These are phyloP conservation scores for Aquatica leii DNA, from an alignment of 2,888 invertebrate genomes.

Conservation along the genomic window DNA sequence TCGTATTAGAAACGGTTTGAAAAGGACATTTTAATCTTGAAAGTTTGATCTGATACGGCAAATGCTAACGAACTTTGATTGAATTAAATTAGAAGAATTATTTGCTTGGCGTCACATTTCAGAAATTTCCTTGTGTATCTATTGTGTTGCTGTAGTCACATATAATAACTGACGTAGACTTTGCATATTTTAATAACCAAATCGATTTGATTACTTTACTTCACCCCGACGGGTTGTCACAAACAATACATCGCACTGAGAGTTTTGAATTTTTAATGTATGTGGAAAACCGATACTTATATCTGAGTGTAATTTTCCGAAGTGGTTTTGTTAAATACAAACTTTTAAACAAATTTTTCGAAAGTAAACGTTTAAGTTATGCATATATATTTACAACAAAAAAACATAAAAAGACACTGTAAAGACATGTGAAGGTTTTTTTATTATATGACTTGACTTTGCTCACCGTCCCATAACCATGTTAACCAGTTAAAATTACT, in stretches of 20 bases:
- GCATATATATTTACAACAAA: not conserved
- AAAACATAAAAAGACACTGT: too few relatives aligned
- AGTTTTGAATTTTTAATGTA: not conserved
- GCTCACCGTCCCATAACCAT: not conserved
- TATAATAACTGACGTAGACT: constrained; percentile 24
- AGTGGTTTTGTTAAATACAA: not conserved
- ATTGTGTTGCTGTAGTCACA: not conserved
- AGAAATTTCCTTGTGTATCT: too few relatives aligned
- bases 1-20: constrained; percentile 9
- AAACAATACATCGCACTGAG: not conserved
- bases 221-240: constrained; percentile 32
- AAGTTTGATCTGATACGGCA: constrained; percentile 3
- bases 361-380: too few relatives aligned
- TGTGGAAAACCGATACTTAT: not conserved
- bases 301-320: not conserved
- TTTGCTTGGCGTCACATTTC: too few relatives aligned
- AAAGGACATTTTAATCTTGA: constrained; percentile 11
- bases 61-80: not conserved
- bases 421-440: not conserved
- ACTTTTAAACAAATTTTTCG: not conserved
- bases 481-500: not conserved
- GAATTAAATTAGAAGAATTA: not conserved
- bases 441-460: not conserved
- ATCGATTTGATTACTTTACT: constrained; percentile 43
- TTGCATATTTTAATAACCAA: constrained; percentile 44